Evolutionary conservation across 2,113 vertebrate genomes (phyloP).

Genomic region (Dunckerocampus dactyliophorus): DNA sequence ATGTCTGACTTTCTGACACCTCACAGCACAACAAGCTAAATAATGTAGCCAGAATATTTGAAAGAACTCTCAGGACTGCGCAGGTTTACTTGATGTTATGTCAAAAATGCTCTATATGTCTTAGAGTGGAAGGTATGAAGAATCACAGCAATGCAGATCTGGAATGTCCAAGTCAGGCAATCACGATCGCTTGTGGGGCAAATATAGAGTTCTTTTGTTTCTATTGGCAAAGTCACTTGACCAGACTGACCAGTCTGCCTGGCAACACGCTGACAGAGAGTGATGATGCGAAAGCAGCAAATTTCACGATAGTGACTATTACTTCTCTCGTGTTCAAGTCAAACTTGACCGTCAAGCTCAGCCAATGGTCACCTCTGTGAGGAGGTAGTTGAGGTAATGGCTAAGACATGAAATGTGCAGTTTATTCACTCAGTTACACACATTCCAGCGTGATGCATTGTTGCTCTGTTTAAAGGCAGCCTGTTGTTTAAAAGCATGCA

Average conservation of each 20-base stretch:
- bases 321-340: constrained; percentile 13
- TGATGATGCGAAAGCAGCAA: background rate
- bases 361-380: background rate
- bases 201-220: background rate
- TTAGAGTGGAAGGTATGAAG: background rate
- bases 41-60: no score
- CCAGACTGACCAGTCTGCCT: constrained; percentile 8
- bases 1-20: background rate
- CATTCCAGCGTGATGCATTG: constrained; percentile 1
- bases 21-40: no score
- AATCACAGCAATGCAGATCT: background rate
- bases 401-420: background rate
- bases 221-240: background rate
- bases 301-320: background rate
- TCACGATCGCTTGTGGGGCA: background rate
- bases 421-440: background rate
- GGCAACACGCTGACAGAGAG: background rate
- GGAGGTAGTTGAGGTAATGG: no score
- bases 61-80: no score
- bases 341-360: constrained; percentile 35
- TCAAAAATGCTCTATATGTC: background rate
- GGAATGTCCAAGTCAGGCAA: background rate
- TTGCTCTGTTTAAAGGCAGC: background rate
- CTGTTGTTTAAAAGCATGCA: background rate
- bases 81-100: no score